These are phyloP conservation scores for Dolichotis patagonum DNA, from an alignment of 2,113 vertebrate species.

Conservation along the genomic window DNA sequence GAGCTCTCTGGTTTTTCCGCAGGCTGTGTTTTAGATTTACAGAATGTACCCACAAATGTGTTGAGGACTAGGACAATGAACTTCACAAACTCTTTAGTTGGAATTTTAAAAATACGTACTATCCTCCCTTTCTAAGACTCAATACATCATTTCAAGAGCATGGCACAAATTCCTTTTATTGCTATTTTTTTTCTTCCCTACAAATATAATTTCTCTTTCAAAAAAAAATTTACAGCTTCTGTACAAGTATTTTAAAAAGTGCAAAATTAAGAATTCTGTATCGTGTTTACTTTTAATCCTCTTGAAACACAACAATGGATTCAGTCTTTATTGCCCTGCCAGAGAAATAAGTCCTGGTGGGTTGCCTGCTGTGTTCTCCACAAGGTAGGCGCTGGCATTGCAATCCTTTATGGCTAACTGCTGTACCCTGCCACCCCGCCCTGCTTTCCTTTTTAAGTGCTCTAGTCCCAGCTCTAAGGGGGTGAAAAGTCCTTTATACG, in stretches of 20 bases:
- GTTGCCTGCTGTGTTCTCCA: neutral
- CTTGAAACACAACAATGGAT: neutral
- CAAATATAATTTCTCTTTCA: conserved; percentile 88
- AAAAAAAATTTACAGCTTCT: conserved; percentile 87
- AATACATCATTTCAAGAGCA: conserved; percentile 85
- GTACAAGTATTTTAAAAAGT: conserved; percentile 92
- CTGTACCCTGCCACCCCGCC: neutral
- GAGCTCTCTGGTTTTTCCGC: neutral
- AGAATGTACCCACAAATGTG: conserved; percentile 77
- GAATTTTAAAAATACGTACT: conserved; percentile 81
- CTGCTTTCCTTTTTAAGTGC: neutral
- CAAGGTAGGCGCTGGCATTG: neutral
- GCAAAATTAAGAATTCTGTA: conserved; percentile 89
- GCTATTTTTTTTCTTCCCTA: conserved; percentile 85
- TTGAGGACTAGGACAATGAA: conserved; percentile 82
- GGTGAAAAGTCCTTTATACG: conserved; percentile 77
- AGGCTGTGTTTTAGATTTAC: conserved; percentile 71
- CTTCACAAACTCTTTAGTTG: conserved; percentile 74
- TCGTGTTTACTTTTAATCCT: conserved; percentile 41
- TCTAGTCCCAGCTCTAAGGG: neutral
- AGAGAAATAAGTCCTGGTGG: neutral
- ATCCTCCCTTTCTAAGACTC: conserved; percentile 83
- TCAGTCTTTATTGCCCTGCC: conserved; percentile 69
- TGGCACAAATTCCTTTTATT: conserved; percentile 87
- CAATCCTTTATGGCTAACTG: neutral